Conservation (phyloP, 2,888 invertebrate species). For the Baccha elongata region DNA sequence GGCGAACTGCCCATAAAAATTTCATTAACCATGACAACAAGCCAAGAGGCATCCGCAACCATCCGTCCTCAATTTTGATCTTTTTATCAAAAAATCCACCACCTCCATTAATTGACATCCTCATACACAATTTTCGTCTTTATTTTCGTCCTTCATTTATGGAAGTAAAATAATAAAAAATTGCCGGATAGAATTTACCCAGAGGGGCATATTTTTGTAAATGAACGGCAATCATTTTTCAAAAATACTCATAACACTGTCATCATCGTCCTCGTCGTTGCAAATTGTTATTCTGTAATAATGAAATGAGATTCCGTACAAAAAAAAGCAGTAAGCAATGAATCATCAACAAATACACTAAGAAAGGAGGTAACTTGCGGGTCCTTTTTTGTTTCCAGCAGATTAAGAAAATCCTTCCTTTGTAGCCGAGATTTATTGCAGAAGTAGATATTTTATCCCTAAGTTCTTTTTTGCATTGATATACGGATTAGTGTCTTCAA, state of each 20-base stretch:
- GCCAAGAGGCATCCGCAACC: conserved; percentile 1
- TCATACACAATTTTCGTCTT: conserved; percentile 1
- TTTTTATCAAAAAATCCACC: conserved; percentile 9
- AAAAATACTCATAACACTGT: conserved; percentile 18
- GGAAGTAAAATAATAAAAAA: conserved; percentile 8
- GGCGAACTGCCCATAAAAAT: conserved; percentile 15
- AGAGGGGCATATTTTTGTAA: conserved; percentile 3
- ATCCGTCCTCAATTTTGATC: conserved; percentile 16
- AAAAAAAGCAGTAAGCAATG: conserved; percentile 4
- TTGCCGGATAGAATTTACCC: neutral
- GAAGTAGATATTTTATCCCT: conserved; percentile 13
- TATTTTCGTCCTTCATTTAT: neutral
- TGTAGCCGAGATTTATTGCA: conserved; percentile 29
- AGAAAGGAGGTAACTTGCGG: neutral
- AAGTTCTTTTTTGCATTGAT: conserved; percentile 11
- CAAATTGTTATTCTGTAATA: neutral
- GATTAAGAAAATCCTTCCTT: conserved; percentile 18
- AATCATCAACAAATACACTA: conserved; percentile 8
- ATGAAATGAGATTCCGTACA: conserved; percentile 6
- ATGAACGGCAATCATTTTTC: conserved; percentile 15
- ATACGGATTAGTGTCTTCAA: conserved; percentile 20
- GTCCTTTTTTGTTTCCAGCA: conserved; percentile 2
- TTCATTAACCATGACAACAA: conserved; percentile 16
- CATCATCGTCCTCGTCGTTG: neutral
- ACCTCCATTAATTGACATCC: conserved; percentile 7